These are phyloP conservation scores for Anolis carolinensis DNA, from an alignment of 2,113 vertebrate genomes.

Conservation along the genomic window DNA sequence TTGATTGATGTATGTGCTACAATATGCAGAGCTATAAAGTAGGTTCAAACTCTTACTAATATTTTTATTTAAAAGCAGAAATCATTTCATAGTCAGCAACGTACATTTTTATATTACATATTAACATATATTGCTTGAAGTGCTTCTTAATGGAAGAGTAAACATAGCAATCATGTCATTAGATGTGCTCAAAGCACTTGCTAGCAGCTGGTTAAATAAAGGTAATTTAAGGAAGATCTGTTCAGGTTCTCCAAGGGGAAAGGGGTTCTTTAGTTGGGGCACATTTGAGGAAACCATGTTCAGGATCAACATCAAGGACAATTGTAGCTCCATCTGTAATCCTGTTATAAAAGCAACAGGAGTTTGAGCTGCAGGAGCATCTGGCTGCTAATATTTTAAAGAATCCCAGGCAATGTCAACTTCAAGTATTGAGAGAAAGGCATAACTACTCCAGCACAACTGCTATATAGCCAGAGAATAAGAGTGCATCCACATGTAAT, in stretches of 20 bases:
- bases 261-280: conserved; percentile 43
- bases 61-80: conserved; percentile 71
- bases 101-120: conserved; percentile 73
- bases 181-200: conserved; percentile 68
- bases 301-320: conserved; percentile 33
- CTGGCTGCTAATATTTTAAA: conserved; percentile 42
- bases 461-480: background rate
- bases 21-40: conserved; percentile 52
- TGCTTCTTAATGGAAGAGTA: conserved; percentile 76
- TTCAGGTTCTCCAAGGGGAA: conserved; percentile 56
- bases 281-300: conserved; percentile 30
- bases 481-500: background rate
- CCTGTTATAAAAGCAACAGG: conserved; percentile 19
- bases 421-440: background rate
- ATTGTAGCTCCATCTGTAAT: conserved; percentile 23
- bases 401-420: conserved; percentile 41
- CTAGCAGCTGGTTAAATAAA: conserved; percentile 71
- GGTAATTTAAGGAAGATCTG: conserved; percentile 62
- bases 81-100: conserved; percentile 70
- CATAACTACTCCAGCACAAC: background rate
- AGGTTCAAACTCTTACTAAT: conserved; percentile 66
- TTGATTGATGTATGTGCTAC: conserved; percentile 55
- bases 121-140: conserved; percentile 74
- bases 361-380: conserved; percentile 34
- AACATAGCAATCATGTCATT: conserved; percentile 77